Conservation (phyloP, 2,113 vertebrate species). For the Phoenicopterus ruber region DNA sequence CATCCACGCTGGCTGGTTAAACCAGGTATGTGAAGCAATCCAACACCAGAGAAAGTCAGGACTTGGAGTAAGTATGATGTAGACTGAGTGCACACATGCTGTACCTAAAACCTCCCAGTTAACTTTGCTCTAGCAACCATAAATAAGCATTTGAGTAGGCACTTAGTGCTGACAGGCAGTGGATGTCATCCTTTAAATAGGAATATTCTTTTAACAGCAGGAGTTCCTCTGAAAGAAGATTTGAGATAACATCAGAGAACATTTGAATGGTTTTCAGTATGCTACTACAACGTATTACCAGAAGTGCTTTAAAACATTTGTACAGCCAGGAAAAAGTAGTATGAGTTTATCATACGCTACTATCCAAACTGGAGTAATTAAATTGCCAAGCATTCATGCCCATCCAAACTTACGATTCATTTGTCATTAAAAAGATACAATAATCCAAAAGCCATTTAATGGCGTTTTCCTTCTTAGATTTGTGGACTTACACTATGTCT, state of each 20-base stretch:
- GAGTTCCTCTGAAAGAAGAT: not conserved
- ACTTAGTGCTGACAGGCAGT: not conserved
- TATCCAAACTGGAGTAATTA: not conserved
- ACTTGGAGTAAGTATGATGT: not conserved
- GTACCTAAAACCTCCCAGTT: not conserved
- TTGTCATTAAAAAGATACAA: not conserved
- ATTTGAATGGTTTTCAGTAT: not conserved
- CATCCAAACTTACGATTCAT: not conserved
- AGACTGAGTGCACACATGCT: not conserved
- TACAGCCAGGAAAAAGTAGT: not conserved
- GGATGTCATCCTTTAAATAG: not conserved
- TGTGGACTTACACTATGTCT: not conserved
- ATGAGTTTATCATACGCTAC: not conserved
- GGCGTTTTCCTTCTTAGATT: not conserved
- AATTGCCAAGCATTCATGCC: not conserved
- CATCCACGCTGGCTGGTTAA: not conserved
- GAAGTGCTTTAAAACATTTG: not conserved
- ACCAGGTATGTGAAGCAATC: not conserved
- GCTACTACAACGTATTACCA: not conserved
- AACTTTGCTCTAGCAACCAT: not conserved
- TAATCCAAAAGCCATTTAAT: not conserved
- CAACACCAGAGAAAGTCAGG: not conserved
- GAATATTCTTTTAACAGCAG: not conserved
- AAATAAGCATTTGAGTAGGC: not conserved
- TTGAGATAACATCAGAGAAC: not conserved